Evolutionary conservation across 2,888 invertebrate species (phyloP), one percentile per base, ranked within the genome.

Genomic region (Athripsodes cinereus): DNA sequence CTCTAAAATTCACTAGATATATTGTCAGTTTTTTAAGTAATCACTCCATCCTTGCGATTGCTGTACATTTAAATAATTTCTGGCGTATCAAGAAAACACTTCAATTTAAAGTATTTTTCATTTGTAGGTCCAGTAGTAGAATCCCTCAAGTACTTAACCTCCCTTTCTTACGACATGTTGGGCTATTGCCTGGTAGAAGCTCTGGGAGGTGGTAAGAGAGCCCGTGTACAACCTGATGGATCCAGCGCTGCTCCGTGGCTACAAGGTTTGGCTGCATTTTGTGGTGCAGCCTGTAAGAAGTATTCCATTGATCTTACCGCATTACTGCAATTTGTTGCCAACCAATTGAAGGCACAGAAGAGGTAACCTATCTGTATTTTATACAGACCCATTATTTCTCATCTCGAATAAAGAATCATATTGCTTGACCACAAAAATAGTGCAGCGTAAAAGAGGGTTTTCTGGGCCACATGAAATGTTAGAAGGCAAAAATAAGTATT

Each of bases 261-360:
- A 59, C 95, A 96, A 71, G 94, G 95, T 69, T 83, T 98, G 22
- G 92, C 97, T 0, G 91, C 90, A 60, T 98, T 99, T 77, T 92
- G 95, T 66, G 98, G 98, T 11, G 89, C 94, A 1, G 91, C 97
- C 65, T 97, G 92, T 74, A 96, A 96, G 76, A 98, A 97, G 72
- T 99, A 99, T 73, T 90, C 89, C 68, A 92, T 98, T 59, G 99
- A 99, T 71, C 80, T 99, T 62, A 90, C 93, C 2, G 97, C 97
- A 1, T 75, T 99, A 64, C 76, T 99, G 70, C 97, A 99, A 73
- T 99, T 96, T 73, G 93, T 99, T 21, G 94, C 94, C 40, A 97
- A 99, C 78, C 92, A 98, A 70, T 82, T 99, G 18, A 98, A 98
- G 74, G 89, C 92, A 19, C 92, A 95, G 67, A 96, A 96, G 74